phyloP scores from a whole-genome alignment of 92 coral and sea anemone species.

The Pocillopora meandrina region DNA sequence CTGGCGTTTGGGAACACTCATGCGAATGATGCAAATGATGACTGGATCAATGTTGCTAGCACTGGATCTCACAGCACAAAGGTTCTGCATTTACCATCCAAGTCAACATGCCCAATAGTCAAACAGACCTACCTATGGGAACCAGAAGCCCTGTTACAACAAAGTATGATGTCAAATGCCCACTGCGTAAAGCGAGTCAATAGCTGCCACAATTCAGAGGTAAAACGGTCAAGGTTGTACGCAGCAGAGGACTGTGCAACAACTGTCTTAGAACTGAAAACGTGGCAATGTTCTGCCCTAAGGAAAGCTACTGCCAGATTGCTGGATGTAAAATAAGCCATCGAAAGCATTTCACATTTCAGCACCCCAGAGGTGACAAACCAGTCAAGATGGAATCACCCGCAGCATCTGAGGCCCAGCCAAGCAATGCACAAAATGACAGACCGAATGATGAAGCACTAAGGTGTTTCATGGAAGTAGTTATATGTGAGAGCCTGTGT shows the following conservation, averaged over 20 bases:
- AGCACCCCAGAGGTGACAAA: constrained; percentile 47
- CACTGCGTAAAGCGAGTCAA: constrained; percentile 42
- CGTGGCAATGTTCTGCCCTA: constrained; percentile 51
- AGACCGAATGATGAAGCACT: neutral
- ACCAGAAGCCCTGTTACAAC: neutral
- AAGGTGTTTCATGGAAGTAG: constrained; percentile 2
- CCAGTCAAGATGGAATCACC: constrained; percentile 11
- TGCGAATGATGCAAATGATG: too few species aligned
- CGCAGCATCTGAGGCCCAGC: neutral
- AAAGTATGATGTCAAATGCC: neutral
- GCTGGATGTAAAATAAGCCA: constrained; percentile 48
- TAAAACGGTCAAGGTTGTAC: constrained; percentile 40
- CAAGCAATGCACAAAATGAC: neutral
- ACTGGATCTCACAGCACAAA: neutral
- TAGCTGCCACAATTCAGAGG: constrained; percentile 54
- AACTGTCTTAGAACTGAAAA: constrained; percentile 66
- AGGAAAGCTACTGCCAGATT: constrained; percentile 49
- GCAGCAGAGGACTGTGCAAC: constrained; percentile 38
- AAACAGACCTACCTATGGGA: neutral
- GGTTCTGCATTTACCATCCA: constrained; percentile 14
- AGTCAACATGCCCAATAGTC: neutral
- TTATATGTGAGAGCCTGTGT: neutral
- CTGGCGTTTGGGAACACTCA: too few species aligned
- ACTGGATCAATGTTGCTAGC: constrained; percentile 17
- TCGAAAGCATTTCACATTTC: constrained; percentile 59